Conservation (phyloP, 1,140 invertebrate species). For the Polypedilum pembai region DNA sequence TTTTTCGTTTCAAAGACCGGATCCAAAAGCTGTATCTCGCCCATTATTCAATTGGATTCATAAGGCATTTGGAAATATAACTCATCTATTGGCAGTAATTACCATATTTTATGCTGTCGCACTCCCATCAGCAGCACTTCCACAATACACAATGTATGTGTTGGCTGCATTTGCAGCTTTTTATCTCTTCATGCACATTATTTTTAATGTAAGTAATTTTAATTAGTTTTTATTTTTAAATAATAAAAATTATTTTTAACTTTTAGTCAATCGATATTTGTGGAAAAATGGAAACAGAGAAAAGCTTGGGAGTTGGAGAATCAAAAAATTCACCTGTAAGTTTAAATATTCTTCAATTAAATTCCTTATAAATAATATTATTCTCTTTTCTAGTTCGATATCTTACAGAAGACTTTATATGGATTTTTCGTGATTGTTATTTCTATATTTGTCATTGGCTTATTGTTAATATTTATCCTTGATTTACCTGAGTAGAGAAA, state of each 20-base stretch:
- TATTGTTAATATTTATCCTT: not conserved
- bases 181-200: constrained; percentile 74
- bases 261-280: not conserved
- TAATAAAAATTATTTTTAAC: not conserved
- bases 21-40: constrained; percentile 69
- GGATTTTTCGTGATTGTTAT: not conserved
- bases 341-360: not conserved
- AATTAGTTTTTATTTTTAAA: no score
- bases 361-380: not conserved
- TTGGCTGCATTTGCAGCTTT: constrained; percentile 80
- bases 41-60: constrained; percentile 92
- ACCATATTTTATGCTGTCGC: constrained; percentile 90
- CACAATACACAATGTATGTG: constrained; percentile 78
- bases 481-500: not conserved
- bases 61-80: constrained; percentile 84
- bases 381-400: not conserved
- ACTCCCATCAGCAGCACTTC: constrained; percentile 74
- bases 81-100: constrained; percentile 79
- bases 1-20: constrained; percentile 58
- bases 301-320: not conserved
- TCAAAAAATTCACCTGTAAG: not conserved
- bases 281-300: not conserved
- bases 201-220: not conserved
- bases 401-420: not conserved
- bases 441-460: not conserved